Evolutionary conservation across 53 echinoderm and acorn worm genomes (phyloP).

Genomic region (Temnopleurus reevesii): DNA sequence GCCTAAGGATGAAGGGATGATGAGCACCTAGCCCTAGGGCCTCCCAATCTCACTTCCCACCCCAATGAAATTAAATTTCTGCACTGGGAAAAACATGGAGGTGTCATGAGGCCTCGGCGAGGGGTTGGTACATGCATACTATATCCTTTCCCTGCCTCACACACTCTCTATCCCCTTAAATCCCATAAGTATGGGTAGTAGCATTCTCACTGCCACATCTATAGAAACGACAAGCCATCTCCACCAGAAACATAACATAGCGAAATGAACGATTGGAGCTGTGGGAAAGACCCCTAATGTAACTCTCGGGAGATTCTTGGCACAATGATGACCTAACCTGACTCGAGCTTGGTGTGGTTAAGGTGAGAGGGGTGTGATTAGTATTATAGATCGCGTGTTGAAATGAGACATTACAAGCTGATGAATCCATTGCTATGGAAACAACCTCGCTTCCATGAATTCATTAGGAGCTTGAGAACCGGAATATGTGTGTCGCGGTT

Average conservation of each 20-base stretch:
- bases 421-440: slow-evolving; percentile 21
- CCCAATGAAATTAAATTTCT: slow-evolving; percentile 50
- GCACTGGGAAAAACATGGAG: slow-evolving; percentile 30
- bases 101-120: slow-evolving; percentile 11
- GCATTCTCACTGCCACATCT: not conserved
- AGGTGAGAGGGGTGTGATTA: not conserved
- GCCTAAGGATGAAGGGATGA: not conserved
- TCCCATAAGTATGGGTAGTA: slow-evolving; percentile 4
- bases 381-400: slow-evolving; percentile 13
- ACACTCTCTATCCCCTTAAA: not conserved
- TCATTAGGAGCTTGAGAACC: not conserved
- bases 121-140: not conserved
- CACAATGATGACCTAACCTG: slow-evolving; percentile 24
- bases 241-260: not conserved
- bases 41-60: slow-evolving; percentile 39
- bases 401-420: not conserved
- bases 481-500: not conserved
- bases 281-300: not conserved
- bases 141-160: not conserved
- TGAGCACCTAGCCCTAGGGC: slow-evolving; percentile 47
- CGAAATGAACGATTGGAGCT: not conserved
- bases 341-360: not conserved
- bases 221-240: not conserved
- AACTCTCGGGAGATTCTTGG: not conserved
- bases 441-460: not conserved